Base-by-base conservation (phyloP, 2,113 vertebrate genomes). In the Gymnocephalus cernua region DNA sequence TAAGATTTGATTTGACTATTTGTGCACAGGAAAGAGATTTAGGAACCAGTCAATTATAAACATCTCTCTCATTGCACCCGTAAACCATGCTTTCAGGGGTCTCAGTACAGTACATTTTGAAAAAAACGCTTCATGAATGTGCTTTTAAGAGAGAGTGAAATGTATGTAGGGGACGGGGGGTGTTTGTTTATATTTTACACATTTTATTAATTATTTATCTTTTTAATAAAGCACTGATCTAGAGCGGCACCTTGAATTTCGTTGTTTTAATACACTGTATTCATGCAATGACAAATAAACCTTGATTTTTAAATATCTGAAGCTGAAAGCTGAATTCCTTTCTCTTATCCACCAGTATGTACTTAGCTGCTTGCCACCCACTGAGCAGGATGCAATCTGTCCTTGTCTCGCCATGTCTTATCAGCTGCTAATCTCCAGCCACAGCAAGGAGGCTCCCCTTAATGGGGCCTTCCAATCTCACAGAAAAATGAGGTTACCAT, bases 391-490 rank as follows among this genome's bases (percentile, higher is more conserved):
- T 79, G 80, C 57, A 27, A 70, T 77, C 79, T 82, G 79, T 45
- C 63, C 70, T 48, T 38, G 78, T 86, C 85, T 86, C 59, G 68
- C 78, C 47, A 11, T 14, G 51, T 71, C 77, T 83, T 80, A 88
- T 86, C 86, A 58, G n/a, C 50, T n/a, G 13, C 76, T 89, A 79
- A 87, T 86, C 85, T 84, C 44, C 62, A 29, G 73, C 62, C 78
- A 44, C 75, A 70, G 78, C 51, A 9, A 67, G 68, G 57, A 76
- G 57, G 41, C 57, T 77, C 56, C 56, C 50, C 10, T 56, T 32
- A 82, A 41, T 67, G 67, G 67, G 27, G 63, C 51, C 70, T 23
- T 71, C 14, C 29, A 27, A 10, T 68, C 61, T 45, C n/a, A 63
- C 61, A 68, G 44, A n/a, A 29, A 54, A 61, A 53, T n/a, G 1